These are phyloP conservation scores for Sternarchorhynchus goeldii DNA, from an alignment of 2,797 vertebrate species.

Conservation along the genomic window DNA sequence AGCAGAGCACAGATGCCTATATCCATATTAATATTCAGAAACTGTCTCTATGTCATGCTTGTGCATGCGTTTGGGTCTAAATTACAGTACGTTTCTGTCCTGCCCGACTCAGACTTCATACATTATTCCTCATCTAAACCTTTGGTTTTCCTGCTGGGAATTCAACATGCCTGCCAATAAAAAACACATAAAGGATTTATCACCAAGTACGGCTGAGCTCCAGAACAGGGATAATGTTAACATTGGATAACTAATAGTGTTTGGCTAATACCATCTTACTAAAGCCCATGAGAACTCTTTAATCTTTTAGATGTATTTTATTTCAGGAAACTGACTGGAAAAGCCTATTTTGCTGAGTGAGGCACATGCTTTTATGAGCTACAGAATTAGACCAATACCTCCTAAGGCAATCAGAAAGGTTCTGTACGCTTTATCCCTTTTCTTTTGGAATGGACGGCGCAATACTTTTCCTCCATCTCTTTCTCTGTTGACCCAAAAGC, in stretches of 20 bases:
- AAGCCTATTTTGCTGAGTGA: not conserved
- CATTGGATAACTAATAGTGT: constrained; percentile 15
- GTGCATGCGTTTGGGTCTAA: constrained; percentile 46
- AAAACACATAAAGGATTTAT: constrained; percentile 62
- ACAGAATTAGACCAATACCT: not conserved
- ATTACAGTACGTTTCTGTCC: constrained; percentile 65
- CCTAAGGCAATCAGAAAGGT: not conserved
- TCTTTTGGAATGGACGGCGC: not conserved
- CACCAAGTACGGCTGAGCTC: constrained; percentile 39
- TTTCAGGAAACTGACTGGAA: not conserved
- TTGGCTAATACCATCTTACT: not conserved
- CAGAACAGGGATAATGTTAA: constrained; percentile 27
- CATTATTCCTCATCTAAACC: constrained; percentile 68
- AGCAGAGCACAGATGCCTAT: constrained; percentile 47
- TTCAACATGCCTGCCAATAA: constrained; percentile 58
- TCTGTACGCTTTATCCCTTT: not conserved
- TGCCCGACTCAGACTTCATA: constrained; percentile 62
- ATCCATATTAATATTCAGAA: constrained; percentile 68
- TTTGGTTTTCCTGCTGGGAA: constrained; percentile 62
- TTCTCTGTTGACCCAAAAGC: not conserved
- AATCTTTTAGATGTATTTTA: constrained; percentile 18
- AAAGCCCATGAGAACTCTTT: not conserved
- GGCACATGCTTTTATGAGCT: not conserved
- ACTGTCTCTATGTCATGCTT: constrained; percentile 51
- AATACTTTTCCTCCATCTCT: not conserved